Conservation (phyloP, 2,797 vertebrate species). For the Enteromius treurensis region DNA sequence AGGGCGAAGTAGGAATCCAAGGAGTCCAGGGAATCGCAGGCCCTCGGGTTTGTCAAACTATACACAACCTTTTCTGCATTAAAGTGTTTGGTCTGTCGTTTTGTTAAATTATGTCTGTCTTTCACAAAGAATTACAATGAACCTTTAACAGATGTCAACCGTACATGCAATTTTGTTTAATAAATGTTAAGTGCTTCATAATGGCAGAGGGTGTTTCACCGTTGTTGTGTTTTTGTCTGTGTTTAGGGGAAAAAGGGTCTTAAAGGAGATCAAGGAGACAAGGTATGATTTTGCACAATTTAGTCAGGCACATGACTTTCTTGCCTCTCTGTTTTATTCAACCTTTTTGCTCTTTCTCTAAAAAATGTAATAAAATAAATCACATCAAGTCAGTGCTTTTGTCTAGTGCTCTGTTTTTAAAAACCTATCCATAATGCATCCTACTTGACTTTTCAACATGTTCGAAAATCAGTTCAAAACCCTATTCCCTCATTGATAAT, state of each 20-base stretch:
- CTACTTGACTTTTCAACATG: slow-evolving; percentile 1
- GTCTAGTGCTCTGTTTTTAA: slow-evolving; percentile 6
- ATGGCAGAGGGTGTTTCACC: background rate
- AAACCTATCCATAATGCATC: slow-evolving; percentile 4
- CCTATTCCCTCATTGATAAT: background rate
- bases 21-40: slow-evolving; percentile 74
- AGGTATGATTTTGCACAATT: slow-evolving; percentile 71
- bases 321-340: background rate
- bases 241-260: slow-evolving; percentile 84
- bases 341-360: background rate
- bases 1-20: slow-evolving; percentile 78
- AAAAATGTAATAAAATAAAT: background rate
- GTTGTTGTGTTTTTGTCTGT: slow-evolving; percentile 61
- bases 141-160: background rate
- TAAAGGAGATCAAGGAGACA: slow-evolving; percentile 82
- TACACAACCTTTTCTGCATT: background rate
- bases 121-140: slow-evolving; percentile 1
- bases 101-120: slow-evolving; percentile 6
- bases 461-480: background rate
- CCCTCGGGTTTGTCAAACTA: slow-evolving; percentile 70
- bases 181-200: slow-evolving; percentile 11
- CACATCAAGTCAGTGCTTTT: background rate
- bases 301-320: background rate
- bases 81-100: background rate
- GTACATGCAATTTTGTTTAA: slow-evolving; percentile 4